Evolutionary conservation across 2,113 vertebrate species (phyloP), one percentile per base, ranked within the genome.

Genomic region (Hemiprocne comata): DNA sequence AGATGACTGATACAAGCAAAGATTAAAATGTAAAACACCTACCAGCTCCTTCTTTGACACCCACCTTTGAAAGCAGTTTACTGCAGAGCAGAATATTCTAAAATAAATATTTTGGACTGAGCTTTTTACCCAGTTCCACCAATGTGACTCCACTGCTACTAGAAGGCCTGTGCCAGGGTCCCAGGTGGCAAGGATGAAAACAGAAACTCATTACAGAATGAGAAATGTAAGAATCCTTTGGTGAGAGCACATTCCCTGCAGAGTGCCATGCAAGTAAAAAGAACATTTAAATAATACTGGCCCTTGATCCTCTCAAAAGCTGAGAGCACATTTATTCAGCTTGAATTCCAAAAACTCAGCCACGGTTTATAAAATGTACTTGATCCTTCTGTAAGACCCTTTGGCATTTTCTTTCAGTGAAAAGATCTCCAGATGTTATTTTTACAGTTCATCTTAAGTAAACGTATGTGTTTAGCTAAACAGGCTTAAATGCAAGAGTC

Each of bases 381-480:
- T 89, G 79, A 95, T 96, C 83, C 65, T 78, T 90, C 21, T 40
- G 57, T 80, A 88, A 94, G 53, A 64, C 79, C 79, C 95, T 87
- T 92, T 46, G 76, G 88, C 83, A 85, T 90, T 89, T 95, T 96
- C 65, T 90, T 96, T 86, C 85, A 75, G 61, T 11, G 21, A 81
- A 92, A 86, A 81, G 65, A 69, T 75, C 73, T 92, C 90, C 95
- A 95, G 88, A 90, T 95, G 88, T 89, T 86, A 90, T 90, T 96
- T 94, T 95, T 87, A 95, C 73, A 92, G 69, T 92, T 95, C 61
- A 58, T 76, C 92, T 96, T 90, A 78, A 94, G 72, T 64, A 94
- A 96, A 92, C 54, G 61, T 84, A 86, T 87, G 73, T 89, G 40
- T 94, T 95, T 94, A 97, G 92, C 71, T 97, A 86, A 96, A 92